These are phyloP conservation scores for Stenichneumon culpator DNA, from an alignment of 2,888 invertebrate genomes.

Conservation along the genomic window DNA sequence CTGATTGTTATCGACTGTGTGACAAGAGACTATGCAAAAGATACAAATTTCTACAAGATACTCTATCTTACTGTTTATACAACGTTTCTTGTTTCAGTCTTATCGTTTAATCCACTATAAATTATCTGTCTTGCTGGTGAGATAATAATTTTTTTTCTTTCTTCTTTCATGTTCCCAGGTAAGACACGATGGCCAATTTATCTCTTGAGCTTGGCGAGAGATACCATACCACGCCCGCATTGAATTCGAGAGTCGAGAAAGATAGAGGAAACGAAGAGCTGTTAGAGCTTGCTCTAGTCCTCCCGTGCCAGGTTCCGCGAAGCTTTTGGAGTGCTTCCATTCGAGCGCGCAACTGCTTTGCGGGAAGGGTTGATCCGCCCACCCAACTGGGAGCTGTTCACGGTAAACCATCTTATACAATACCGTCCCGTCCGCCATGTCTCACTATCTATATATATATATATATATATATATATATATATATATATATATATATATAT, in stretches of 20 bases:
- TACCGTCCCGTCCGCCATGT: neutral
- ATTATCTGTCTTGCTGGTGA: constrained; percentile 19
- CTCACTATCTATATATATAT: neutral
- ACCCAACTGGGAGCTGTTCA: constrained; percentile 41
- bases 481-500: neutral
- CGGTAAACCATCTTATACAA: constrained; percentile 41
- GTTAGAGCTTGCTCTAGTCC: constrained; percentile 29
- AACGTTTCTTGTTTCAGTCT: constrained; percentile 10
- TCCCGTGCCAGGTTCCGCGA: constrained; percentile 43
- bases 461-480: neutral
- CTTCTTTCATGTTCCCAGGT: constrained; percentile 48
- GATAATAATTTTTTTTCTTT: constrained; percentile 40
- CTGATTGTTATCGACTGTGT: neutral
- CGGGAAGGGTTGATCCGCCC: constrained; percentile 53
- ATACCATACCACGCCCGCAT: constrained; percentile 53
- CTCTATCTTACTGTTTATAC: neutral
- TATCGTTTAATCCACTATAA: constrained; percentile 33
- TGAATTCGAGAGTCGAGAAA: constrained; percentile 53
- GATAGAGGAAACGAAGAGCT: constrained; percentile 13
- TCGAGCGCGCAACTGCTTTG: constrained; percentile 47
- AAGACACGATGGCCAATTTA: constrained; percentile 62
- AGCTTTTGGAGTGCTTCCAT: constrained; percentile 49
- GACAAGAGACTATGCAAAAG: neutral
- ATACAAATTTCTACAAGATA: neutral
- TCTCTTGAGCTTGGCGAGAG: constrained; percentile 57